Base-by-base conservation (phyloP, 37 sponge, comb jelly and placozoan genomes). In the Bolinopsis microptera region DNA sequence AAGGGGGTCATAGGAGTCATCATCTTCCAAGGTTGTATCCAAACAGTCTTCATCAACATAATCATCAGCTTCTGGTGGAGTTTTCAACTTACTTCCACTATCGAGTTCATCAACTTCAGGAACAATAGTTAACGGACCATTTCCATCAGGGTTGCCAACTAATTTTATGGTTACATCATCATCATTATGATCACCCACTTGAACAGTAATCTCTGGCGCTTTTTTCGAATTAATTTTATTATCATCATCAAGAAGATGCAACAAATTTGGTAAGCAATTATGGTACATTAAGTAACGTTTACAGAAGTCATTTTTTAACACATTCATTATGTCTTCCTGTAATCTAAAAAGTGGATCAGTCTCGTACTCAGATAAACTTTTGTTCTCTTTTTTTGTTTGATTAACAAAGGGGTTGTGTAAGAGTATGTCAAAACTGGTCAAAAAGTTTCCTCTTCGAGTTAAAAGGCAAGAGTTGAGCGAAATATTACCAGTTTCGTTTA, bases 231-330 rank as follows among this genome's bases (percentile, higher is more conserved):
- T 77, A 48, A 48, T 48, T 48, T 48, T 13, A 48, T 48, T 48
- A 18, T 48, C 61, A 48, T 48, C 61, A 18, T 48, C 61, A 48
- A 48, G 5, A 48, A 48, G 61, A 13, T 48, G 61, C 26, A 72
- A 72, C 26, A 30, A 21, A 27, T 21, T 41, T 41, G 90, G 90
- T 86, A 86, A 41, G 30, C 90, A 86, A 0, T 86, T 38, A 40
- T 86, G 36, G 26, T 86, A 86, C 24, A 34, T 2, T 36, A 86
- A 38, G 31, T 41, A 86, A n/a, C 90, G 32, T 41, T 39, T 86
- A 86, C 90, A 86, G 36, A 86, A 86, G 90, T 86, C 90, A 40
- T 18, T 16, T 39, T 86, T 86, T 27, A 86, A 41, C 3, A 3
- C 16, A 24, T 86, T 86, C 61, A 86, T 86, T 18, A 86, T 26